These are phyloP conservation scores for Enteromius anoplus DNA, from an alignment of 2,797 vertebrate genomes.

Conservation along the genomic window DNA sequence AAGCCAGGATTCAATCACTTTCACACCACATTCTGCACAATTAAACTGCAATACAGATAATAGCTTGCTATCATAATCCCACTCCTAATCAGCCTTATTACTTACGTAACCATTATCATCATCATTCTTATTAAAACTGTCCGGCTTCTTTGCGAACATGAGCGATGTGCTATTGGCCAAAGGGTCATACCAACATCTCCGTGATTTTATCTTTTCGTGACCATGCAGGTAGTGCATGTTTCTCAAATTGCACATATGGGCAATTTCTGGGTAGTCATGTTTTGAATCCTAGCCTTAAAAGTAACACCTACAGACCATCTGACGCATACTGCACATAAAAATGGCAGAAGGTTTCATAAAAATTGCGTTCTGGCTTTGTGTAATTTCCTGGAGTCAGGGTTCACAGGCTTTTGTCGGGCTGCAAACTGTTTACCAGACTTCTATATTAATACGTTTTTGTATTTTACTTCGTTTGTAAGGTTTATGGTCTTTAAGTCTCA, in stretches of 20 bases:
- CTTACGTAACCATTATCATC: conserved; percentile 78
- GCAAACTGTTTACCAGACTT: not conserved
- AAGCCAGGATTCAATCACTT: conserved; percentile 83
- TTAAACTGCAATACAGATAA: conserved; percentile 86
- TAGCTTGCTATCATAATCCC: conserved; percentile 81
- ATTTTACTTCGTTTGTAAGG: not conserved
- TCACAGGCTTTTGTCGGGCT: not conserved
- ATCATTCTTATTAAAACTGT: conserved; percentile 77
- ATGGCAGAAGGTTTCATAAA: not conserved
- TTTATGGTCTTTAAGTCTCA: not conserved
- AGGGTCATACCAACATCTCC: not conserved
- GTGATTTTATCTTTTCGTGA: not conserved
- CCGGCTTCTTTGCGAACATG: conserved; percentile 69
- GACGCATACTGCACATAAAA: not conserved
- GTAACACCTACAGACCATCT: conserved; percentile 7
- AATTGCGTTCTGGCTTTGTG: not conserved
- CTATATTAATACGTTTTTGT: not conserved
- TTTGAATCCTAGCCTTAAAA: not conserved
- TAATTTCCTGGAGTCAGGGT: not conserved
- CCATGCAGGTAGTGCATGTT: not conserved
- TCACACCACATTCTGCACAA: conserved; percentile 83
- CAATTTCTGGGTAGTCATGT: not conserved
- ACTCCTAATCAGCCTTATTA: conserved; percentile 82
- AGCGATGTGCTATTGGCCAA: conserved; percentile 60
- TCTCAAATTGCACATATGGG: not conserved